A percentile compares a stretch with the other conserved stretches of the same genome.
phyloP scores from a whole-genome alignment of 2,113 vertebrate genomes.

The Bettongia penicillata region DNA sequence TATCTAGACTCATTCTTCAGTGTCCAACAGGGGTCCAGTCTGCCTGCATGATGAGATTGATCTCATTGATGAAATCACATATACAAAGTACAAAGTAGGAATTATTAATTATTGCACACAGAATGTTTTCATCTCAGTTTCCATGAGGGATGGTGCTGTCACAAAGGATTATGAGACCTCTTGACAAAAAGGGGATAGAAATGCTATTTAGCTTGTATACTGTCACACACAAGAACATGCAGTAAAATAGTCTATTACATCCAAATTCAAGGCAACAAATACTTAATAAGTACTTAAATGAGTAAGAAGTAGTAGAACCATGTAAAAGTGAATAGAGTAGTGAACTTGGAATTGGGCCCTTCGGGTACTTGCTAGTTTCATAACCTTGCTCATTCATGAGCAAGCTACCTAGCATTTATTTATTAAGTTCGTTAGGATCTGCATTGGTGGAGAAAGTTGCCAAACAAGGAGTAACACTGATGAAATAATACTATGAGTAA shows the following conservation, averaged over 20 bases:
- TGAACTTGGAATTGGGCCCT: neutral
- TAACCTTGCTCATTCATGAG: too few species aligned
- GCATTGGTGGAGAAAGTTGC: neutral
- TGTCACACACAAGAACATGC: neutral
- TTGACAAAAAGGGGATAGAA: neutral
- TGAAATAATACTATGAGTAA: neutral
- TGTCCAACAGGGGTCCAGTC: too few species aligned
- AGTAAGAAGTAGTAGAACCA: neutral
- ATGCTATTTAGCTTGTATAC: neutral
- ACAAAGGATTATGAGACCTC: neutral
- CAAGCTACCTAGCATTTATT: neutral
- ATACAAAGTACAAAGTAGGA: too few species aligned
- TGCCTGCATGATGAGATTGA: too few species aligned
- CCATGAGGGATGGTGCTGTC: too few species aligned
- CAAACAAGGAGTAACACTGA: neutral
- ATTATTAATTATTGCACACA: too few species aligned
- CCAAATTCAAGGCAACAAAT: neutral
- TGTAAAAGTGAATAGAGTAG: neutral
- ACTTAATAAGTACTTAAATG: neutral
- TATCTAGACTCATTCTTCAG: too few species aligned
- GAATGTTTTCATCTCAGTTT: too few species aligned
- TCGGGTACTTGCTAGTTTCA: neutral
- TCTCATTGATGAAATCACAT: too few species aligned
- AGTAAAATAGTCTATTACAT: neutral
- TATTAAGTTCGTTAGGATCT: neutral